Evolutionary conservation across 2,113 vertebrate genomes (phyloP).

Genomic region (Eptatretus burgeri): DNA sequence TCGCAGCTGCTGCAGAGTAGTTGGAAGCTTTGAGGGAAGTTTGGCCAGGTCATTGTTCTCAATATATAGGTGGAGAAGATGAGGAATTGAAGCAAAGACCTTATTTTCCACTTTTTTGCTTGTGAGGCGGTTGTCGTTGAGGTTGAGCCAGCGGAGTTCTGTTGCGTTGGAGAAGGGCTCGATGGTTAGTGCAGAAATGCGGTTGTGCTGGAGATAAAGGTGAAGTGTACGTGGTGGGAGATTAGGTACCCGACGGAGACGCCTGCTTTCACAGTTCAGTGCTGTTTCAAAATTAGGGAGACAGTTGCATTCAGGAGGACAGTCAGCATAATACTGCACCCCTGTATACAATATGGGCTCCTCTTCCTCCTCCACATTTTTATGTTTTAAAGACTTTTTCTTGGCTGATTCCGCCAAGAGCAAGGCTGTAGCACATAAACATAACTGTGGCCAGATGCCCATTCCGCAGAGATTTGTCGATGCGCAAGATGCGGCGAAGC

Average conservation of each 20-base stretch:
- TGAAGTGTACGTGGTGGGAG: slow-evolving; percentile 55
- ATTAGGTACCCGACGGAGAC: slow-evolving; percentile 44
- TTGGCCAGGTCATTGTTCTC: slow-evolving; percentile 58
- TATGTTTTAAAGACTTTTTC: no score
- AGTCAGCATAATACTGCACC: slow-evolving; percentile 22
- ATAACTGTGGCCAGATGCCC: no score
- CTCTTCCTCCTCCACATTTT: background rate
- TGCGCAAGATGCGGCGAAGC: no score
- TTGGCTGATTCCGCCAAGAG: no score
- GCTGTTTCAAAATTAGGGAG: slow-evolving; percentile 40
- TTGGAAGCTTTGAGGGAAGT: slow-evolving; percentile 43
- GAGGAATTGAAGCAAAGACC: slow-evolving; percentile 44
- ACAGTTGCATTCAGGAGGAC: slow-evolving; percentile 59
- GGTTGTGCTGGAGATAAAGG: slow-evolving; percentile 87
- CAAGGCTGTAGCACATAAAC: no score
- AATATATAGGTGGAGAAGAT: slow-evolving; percentile 51
- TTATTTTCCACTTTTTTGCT: slow-evolving; percentile 31
- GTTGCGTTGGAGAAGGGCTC: slow-evolving; percentile 54
- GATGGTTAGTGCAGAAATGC: slow-evolving; percentile 45
- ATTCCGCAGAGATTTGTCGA: no score
- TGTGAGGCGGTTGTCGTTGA: slow-evolving; percentile 60
- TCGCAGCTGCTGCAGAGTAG: slow-evolving; percentile 49
- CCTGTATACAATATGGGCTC: slow-evolving; percentile 1
- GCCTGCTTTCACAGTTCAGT: slow-evolving; percentile 79
- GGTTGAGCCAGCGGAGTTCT: slow-evolving; percentile 50